Conservation (phyloP, 1,140 invertebrate species). For the Drosophila hydei region DNA sequence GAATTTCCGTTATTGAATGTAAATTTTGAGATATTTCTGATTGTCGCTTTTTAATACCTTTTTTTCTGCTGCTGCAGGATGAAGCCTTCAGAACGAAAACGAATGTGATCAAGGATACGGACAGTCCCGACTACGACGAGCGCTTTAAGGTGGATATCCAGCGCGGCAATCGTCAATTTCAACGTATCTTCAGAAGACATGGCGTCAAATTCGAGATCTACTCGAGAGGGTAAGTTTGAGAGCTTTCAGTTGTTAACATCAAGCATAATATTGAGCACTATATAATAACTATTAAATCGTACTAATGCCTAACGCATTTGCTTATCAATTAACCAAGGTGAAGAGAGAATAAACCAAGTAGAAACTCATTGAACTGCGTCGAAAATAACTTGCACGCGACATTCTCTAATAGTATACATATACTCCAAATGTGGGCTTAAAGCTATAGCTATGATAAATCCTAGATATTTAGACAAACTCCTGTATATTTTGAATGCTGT, state of each 20-base stretch:
- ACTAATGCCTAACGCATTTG: conserved; percentile 38
- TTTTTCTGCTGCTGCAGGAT: conserved; percentile 86
- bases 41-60: not conserved
- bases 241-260: not conserved
- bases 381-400: conserved; percentile 1
- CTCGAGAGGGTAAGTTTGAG: conserved; percentile 92
- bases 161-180: conserved; percentile 90
- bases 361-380: conserved; percentile 1
- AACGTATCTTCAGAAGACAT: conserved; percentile 94
- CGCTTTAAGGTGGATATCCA: conserved; percentile 92
- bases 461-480: not conserved
- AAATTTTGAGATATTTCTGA: conserved; percentile 64
- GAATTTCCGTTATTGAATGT: conserved; percentile 96
- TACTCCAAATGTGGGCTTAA: not conserved
- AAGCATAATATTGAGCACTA: conserved; percentile 19
- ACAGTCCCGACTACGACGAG: conserved; percentile 95
- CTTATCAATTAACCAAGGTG: conserved; percentile 36
- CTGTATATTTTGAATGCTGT: too few species aligned
- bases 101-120: conserved; percentile 91
- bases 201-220: conserved; percentile 95
- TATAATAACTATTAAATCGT: conserved; percentile 7
- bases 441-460: not conserved
- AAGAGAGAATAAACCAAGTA: conserved; percentile 9
- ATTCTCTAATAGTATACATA: not conserved
- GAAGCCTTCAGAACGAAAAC: conserved; percentile 91